Base-by-base conservation (phyloP, 2,888 invertebrate species). In the Diarsia mendica region DNA sequence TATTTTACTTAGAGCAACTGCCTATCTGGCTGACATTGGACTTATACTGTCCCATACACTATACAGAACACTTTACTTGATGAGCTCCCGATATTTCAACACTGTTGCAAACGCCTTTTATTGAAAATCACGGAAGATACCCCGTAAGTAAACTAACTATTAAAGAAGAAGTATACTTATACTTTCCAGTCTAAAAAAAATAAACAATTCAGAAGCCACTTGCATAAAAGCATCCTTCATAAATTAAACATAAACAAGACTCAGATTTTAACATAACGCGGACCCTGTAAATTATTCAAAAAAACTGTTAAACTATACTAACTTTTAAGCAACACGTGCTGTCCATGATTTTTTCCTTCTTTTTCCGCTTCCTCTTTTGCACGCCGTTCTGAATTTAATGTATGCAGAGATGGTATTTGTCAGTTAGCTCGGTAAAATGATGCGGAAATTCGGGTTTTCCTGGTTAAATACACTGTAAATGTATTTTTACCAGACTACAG, bases 401-500 rank as follows among this genome's bases (percentile, higher is more conserved):
- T 83, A 83, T 84, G 76, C 86, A 58, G 80, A 82, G 53, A 20
- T n/a, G 4, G 61, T 66, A 79, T 79, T 73, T 72, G 74, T 60
- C 77, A 69, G 72, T 74, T 67, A 61, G 44, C 20, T 48, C 44
- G 48, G 44, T 53, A 71, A 82, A 76, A 58, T 65, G 0, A 70
- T 55, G 79, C 5, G 33, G 33, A 39, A 67, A 74, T 63, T 68
- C 44, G 9, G 15, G 1, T 10, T 11, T 28, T 68, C 33, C 44
- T 46, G 39, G 49, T 20, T 55, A 63, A 68, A 69, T 58, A 58
- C 60, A 66, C 13, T 39, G n/a, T 28, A 28, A 68, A 66, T 53
- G 6, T 11, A n/a, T 77, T 70, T n/a, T n/a, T n/a, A n/a, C n/a
- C n/a, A n/a, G n/a, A n/a, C n/a, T n/a, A n/a, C n/a, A n/a, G n/a